phyloP scores from a whole-genome alignment of 2,797 vertebrate genomes.

The Astyanax mexicanus region DNA sequence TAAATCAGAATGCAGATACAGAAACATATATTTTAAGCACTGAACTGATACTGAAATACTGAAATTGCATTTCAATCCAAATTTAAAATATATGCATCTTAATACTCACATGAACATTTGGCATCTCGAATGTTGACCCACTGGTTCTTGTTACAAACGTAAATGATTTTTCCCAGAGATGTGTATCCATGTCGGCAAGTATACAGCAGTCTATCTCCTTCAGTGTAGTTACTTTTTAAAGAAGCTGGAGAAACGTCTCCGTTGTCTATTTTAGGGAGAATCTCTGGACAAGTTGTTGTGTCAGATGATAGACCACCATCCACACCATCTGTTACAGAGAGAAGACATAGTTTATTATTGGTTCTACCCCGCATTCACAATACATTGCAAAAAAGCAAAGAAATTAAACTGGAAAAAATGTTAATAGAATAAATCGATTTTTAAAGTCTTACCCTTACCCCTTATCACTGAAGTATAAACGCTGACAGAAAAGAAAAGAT shows the following conservation, averaged over 20 bases:
- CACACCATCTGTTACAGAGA: not conserved
- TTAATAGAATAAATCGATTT: not conserved
- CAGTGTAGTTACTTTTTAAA: slow-evolving; percentile 49
- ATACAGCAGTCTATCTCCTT: slow-evolving; percentile 56
- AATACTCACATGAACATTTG: slow-evolving; percentile 42
- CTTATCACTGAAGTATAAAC: slow-evolving; percentile 1
- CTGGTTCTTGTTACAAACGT: not conserved
- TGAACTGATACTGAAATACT: too few relatives aligned
- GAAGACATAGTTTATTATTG: not conserved
- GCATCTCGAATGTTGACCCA: not conserved
- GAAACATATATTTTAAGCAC: too few relatives aligned
- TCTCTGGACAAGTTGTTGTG: slow-evolving; percentile 28
- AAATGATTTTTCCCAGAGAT: slow-evolving; percentile 58
- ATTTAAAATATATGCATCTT: too few relatives aligned
- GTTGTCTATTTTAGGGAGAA: slow-evolving; percentile 56
- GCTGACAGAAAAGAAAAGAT: slow-evolving; percentile 20
- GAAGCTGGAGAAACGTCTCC: slow-evolving; percentile 30
- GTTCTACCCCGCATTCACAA: not conserved
- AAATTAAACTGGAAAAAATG: not conserved
- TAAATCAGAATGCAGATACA: too few relatives aligned
- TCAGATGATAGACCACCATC: not conserved
- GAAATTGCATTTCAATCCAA: too few relatives aligned
- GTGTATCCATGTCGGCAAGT: slow-evolving; percentile 62
- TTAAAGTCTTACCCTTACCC: slow-evolving; percentile 24
- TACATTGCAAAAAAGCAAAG: not conserved